Base-by-base conservation (phyloP, 2,797 vertebrate species). In the Pteronotus mesoamericanus region DNA sequence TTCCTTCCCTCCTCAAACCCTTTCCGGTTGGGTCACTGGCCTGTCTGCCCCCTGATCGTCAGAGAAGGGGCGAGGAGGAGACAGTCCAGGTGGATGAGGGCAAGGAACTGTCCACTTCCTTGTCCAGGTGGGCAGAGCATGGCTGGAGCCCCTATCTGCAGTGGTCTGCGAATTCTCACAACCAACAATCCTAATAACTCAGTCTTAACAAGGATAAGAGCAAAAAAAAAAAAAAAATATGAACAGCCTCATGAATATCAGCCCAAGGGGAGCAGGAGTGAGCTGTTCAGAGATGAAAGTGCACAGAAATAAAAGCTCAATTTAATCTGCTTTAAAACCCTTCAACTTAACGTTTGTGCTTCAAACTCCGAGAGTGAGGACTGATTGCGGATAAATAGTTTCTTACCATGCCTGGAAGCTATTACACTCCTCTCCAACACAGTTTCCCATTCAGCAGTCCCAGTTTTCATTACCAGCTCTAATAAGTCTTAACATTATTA, bases 321-420 rank as follows among this genome's bases (percentile, higher is more conserved):
- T 99, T 99, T 99, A 99, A 99, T 99, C 99, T 99, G 99, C 99
- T 99, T 99, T 99, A 99, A 99, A 99, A 99, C 99, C 99, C 99
- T 99, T 99, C 99, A 99, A 99, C 99, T 99, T 98, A 99, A 98
- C 99, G 99, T 99, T 99, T 99, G 99, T 98, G 99, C 99, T 99
- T 98, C 98, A 98, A 99, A 99, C 99, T 99, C 99, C 98, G 98
- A 98, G 99, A 99, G 99, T 99, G 99, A 99, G 99, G 98, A 98
- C 98, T 99, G 99, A 99, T 99, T 99, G 99, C 98, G 99, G 99
- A 99, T 99, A 99, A 99, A 99, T 99, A 99, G 99, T 99, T 99
- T 99, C 99, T 99, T 99, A 99, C 99, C 98, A 98, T 99, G 99
- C 99, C 99, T 99, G 98, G 98, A 97, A 99, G 99, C 99, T 99